Conservation (phyloP, 1,140 invertebrate genomes). For the Drosophila pruinosa region DNA sequence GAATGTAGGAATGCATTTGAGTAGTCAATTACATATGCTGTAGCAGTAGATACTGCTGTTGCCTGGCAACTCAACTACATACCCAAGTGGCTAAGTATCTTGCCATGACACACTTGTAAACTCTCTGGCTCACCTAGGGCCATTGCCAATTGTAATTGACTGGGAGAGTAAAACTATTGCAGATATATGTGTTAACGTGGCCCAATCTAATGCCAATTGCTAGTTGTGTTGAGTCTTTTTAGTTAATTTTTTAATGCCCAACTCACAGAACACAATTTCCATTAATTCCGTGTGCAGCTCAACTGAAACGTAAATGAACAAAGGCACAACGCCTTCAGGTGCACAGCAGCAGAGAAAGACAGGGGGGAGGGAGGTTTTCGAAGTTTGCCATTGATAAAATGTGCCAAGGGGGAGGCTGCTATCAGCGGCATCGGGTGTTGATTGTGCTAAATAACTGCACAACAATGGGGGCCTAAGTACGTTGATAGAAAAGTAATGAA, state of each 20-base stretch:
- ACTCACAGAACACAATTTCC: slow-evolving; percentile 56
- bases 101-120: not conserved
- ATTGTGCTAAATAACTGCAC: slow-evolving; percentile 80
- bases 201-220: not conserved
- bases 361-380: not conserved
- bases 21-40: not conserved
- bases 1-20: not conserved
- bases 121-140: not conserved
- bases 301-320: slow-evolving; percentile 73
- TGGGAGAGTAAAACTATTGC: not conserved
- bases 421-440: slow-evolving; percentile 74
- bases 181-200: not conserved
- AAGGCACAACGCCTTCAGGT: slow-evolving; percentile 61
- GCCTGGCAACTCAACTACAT: slow-evolving; percentile 8
- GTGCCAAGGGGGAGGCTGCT: slow-evolving; percentile 46
- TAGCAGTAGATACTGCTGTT: too few species aligned
- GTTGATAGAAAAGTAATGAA: slow-evolving; percentile 81
- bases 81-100: not conserved
- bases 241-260: slow-evolving; percentile 40
- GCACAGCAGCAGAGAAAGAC: not conserved
- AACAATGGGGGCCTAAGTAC: slow-evolving; percentile 78
- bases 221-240: not conserved
- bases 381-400: slow-evolving; percentile 72
- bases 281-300: slow-evolving; percentile 74
- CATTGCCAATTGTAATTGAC: slow-evolving; percentile 1